Evolutionary conservation across 1,140 invertebrate species (phyloP), one percentile per base, ranked within the genome.

Genomic region (Apis dorsata): DNA sequence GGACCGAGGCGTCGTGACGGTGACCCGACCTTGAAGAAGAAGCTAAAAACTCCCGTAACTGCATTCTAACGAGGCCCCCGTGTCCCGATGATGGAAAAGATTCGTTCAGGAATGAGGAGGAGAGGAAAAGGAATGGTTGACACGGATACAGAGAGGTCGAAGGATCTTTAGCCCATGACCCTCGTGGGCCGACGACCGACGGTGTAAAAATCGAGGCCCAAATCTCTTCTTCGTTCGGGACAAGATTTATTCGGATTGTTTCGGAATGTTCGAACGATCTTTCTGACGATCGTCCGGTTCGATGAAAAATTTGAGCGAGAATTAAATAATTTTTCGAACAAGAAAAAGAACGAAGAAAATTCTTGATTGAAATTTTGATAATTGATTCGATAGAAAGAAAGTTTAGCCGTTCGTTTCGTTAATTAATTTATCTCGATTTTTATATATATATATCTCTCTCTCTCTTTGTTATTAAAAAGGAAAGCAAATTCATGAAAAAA

Each of bases 1-100:
- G 34, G 34, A 68, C 66, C 21, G 60, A 44, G 34, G 34, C 70
- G 78, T 62, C 69, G 82, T 71, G 66, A 79, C 76, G 76, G 34
- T 73, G 82, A 74, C 62, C 82, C 69, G 79, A 81, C 71, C 83
- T 75, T 85, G 79, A 85, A 85, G 75, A 12, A 65, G 10, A 51
- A 60, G 63, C 71, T 53, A 55, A 81, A 75, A 75, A 5, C 77
- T 17, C 77, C 69, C 68, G 81, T 72, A 59, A 53, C 78, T 65
- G 71, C 71, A 70, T 75, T 76, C 66, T 75, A 84, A 84, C 71
- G 78, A 68, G 78, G n/a, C 12, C 10, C 34, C 66, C 71, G 72
- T 59, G 55, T 66, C 28, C 15, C 59, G 53, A 60, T 19, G 66
- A 34, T 44, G 57, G 72, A 60, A 57, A 81, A 74, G 63, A 66